Evolutionary conservation across 2,797 vertebrate genomes (phyloP).

Genomic region (Microctenopoma stevenorrisi): DNA sequence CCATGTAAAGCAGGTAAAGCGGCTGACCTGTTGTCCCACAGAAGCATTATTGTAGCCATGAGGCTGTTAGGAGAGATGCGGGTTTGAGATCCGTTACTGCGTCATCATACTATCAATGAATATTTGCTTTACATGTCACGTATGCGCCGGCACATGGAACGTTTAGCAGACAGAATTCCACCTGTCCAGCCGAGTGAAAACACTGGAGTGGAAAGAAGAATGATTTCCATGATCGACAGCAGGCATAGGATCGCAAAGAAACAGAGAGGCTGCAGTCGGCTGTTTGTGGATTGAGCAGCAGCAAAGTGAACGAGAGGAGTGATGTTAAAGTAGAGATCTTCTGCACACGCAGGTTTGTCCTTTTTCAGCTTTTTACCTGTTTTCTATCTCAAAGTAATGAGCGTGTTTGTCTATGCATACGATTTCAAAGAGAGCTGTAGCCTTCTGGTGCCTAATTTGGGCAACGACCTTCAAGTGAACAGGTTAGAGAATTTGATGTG

Average conservation of each 20-base stretch:
- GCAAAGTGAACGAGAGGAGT: conserved; percentile 18
- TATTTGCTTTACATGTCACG: conserved; percentile 18
- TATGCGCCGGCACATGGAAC: conserved; percentile 7
- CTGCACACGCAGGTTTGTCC: conserved; percentile 43
- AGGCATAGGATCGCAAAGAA: conserved; percentile 7
- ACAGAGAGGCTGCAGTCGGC: background rate
- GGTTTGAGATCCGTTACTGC: conserved; percentile 20
- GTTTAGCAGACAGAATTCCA: conserved; percentile 22
- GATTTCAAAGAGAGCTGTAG: background rate
- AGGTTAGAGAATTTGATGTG: conserved; percentile 42
- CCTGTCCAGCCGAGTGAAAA: conserved; percentile 44
- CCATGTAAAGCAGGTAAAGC: conserved; percentile 60
- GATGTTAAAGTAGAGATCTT: conserved; percentile 36
- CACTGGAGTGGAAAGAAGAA: background rate
- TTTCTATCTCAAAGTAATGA: conserved; percentile 18
- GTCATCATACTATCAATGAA: conserved; percentile 21
- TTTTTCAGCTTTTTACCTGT: conserved; percentile 11
- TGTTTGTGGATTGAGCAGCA: conserved; percentile 15
- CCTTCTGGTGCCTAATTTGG: conserved; percentile 55
- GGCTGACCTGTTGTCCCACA: conserved; percentile 50
- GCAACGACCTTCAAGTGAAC: conserved; percentile 33
- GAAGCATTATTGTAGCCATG: conserved; percentile 42
- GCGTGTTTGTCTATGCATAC: background rate
- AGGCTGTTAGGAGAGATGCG: conserved; percentile 35
- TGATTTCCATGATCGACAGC: conserved; percentile 33